Evolutionary conservation across 2,113 vertebrate genomes (phyloP).

Genomic region (Cacatua alba): DNA sequence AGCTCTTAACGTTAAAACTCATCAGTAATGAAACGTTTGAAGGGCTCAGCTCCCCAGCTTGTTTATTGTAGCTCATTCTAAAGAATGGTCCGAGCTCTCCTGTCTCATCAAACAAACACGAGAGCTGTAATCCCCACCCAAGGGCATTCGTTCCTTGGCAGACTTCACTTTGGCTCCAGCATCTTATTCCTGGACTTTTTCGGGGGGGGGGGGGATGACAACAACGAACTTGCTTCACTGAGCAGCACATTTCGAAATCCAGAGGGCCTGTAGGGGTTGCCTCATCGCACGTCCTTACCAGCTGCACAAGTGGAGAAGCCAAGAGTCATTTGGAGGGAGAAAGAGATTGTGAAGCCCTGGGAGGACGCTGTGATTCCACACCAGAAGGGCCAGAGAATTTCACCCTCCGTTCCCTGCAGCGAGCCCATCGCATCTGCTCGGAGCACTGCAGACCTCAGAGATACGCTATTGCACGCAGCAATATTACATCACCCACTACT

Average conservation of each 20-base stretch:
- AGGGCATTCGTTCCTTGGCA: slow-evolving; percentile 33
- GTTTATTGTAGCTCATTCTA: slow-evolving; percentile 37
- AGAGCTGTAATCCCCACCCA: slow-evolving; percentile 22
- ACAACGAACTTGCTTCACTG: background rate
- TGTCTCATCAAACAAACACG: slow-evolving; percentile 5
- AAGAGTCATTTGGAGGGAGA: background rate
- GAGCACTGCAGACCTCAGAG: background rate
- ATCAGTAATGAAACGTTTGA: slow-evolving; percentile 10
- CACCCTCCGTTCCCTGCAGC: fast-evolving
- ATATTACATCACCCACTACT: fast-evolving
- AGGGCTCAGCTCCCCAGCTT: slow-evolving; percentile 22
- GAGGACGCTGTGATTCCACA: background rate
- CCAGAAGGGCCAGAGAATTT: background rate
- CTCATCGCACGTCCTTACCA: slow-evolving; percentile 16
- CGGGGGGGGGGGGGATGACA: background rate
- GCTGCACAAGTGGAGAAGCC: background rate
- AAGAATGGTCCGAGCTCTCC: slow-evolving; percentile 1
- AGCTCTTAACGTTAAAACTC: slow-evolving; percentile 1
- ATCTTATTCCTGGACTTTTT: slow-evolving; percentile 20
- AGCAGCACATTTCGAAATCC: background rate
- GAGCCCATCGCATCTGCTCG: fast-evolving
- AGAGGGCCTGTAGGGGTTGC: background rate
- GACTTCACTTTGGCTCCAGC: background rate
- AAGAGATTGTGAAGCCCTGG: background rate
- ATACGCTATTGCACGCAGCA: fast-evolving